Percentiles rank a stretch among this genome's conserved stretches.
phyloP scores from a whole-genome alignment of 2,797 vertebrate genomes.

The Catamblyrhynchus diadema region DNA sequence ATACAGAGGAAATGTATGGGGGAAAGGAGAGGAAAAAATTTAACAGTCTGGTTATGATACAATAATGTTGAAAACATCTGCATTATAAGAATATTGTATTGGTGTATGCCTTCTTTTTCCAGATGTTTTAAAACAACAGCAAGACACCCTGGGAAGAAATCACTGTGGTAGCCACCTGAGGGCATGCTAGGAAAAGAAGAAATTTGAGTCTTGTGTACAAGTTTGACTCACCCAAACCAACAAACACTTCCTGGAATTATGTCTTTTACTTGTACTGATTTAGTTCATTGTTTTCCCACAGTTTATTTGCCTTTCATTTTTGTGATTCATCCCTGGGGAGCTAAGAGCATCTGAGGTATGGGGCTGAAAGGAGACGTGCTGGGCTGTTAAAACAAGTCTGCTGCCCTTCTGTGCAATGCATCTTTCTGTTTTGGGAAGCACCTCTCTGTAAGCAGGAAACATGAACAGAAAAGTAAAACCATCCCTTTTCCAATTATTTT shows the following conservation, averaged over 20 bases:
- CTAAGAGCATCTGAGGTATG: neutral
- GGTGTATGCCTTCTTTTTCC: neutral
- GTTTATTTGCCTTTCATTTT: neutral
- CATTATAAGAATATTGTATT: neutral
- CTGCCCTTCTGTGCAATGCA: neutral
- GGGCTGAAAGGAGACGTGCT: neutral
- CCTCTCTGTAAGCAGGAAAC: neutral
- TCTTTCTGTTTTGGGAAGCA: neutral
- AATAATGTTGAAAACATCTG: neutral
- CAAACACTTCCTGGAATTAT: neutral
- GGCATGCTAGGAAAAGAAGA: neutral
- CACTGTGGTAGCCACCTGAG: neutral
- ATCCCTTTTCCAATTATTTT: neutral
- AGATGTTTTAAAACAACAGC: neutral
- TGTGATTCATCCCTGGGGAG: neutral
- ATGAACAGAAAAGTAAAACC: neutral
- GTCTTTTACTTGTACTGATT: neutral
- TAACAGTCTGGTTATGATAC: neutral
- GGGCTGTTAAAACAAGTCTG: neutral
- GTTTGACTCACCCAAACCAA: neutral
- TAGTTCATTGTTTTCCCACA: rapidly evolving
- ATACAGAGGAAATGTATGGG: neutral
- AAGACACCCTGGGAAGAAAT: neutral
- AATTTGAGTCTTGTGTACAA: neutral
- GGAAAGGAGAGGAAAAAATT: neutral